Percentiles rank a stretch among this genome's conserved stretches.
Conservation (phyloP, 1,140 invertebrate species). For the Chlorops oryzae region DNA sequence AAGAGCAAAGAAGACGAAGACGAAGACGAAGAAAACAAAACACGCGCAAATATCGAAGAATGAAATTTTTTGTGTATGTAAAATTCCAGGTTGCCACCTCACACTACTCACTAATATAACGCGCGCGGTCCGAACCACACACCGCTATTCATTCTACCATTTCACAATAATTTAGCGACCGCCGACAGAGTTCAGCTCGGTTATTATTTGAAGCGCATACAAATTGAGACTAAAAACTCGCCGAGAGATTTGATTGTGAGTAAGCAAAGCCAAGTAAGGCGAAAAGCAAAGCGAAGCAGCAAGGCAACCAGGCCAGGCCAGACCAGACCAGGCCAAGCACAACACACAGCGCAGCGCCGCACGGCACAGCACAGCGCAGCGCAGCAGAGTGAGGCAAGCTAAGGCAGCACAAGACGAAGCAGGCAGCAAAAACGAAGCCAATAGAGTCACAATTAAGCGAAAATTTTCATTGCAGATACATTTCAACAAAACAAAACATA, state of each 20-base stretch:
- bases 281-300: constrained; percentile 7
- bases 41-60: constrained; percentile 5
- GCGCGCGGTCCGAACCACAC: too few species aligned
- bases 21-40: background rate
- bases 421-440: background rate
- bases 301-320: constrained; percentile 7
- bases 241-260: constrained; percentile 44
- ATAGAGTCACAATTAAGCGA: background rate
- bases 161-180: too few species aligned
- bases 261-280: constrained; percentile 31
- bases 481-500: background rate
- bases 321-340: constrained; percentile 1
- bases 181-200: too few species aligned
- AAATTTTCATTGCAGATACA: background rate
- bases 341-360: background rate
- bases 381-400: constrained; percentile 4
- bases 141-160: too few species aligned
- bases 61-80: constrained; percentile 8
- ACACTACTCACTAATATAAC: too few species aligned
- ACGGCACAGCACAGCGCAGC: constrained; percentile 4
- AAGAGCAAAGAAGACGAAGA: background rate
- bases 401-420: constrained; percentile 11
- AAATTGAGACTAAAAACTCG: constrained; percentile 46
- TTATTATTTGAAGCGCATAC: constrained; percentile 43
- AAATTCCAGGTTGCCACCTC: constrained; percentile 8